Evolutionary conservation across 2,797 vertebrate genomes (phyloP).

Genomic region (Myotis findleyi): DNA sequence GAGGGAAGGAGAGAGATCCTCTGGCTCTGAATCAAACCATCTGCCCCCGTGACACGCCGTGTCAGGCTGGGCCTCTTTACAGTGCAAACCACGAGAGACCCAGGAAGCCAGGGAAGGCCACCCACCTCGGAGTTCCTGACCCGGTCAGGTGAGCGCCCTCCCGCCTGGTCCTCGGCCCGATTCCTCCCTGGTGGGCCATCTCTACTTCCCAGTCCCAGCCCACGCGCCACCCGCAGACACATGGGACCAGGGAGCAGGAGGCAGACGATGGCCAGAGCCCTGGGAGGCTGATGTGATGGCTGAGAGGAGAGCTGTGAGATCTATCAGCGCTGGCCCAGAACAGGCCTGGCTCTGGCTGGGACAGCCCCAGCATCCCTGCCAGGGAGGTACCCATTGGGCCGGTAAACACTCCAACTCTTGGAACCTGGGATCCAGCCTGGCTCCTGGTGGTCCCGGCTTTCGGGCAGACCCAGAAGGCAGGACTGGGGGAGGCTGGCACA

Average conservation of each 20-base stretch:
- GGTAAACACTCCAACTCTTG: not conserved
- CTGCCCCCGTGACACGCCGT: not conserved
- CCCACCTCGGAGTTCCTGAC: not conserved
- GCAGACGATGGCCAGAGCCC: not conserved
- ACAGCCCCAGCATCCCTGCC: not conserved
- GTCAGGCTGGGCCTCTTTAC: not conserved
- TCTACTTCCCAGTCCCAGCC: not conserved
- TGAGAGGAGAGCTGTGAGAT: not conserved
- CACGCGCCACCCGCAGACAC: not conserved
- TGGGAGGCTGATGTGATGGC: not conserved
- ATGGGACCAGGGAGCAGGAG: not conserved
- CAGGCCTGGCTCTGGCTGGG: conserved; percentile 21
- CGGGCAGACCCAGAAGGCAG: not conserved
- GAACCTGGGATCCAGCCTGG: not conserved
- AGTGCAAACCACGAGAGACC: not conserved
- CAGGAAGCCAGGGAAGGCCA: not conserved
- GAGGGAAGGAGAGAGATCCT: conserved; percentile 34
- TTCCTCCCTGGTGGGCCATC: not conserved
- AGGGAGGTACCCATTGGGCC: not conserved
- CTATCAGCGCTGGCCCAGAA: not conserved
- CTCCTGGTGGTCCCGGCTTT: not conserved
- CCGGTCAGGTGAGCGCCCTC: not conserved
- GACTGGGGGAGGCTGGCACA: not conserved
- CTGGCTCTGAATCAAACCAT: conserved; percentile 26
- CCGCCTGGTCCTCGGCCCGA: not conserved